Evolutionary conservation across 2,113 vertebrate species (phyloP).

Genomic region (Prunella himalayana): DNA sequence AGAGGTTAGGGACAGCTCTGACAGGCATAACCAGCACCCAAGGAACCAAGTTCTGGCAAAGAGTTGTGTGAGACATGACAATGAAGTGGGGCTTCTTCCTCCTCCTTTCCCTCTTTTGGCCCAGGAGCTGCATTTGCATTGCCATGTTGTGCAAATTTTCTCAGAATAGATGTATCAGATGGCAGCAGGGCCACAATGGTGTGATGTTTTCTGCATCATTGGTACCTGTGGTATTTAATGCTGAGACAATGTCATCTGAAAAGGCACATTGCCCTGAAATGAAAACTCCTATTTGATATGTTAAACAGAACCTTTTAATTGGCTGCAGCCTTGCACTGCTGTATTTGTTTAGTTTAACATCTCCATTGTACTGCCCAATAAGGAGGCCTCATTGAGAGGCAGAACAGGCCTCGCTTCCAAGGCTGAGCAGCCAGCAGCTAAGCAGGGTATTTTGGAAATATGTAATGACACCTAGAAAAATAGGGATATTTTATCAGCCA

Average conservation of each 20-base stretch:
- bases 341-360: neutral
- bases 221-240: neutral
- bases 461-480: neutral
- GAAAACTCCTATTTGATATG: neutral
- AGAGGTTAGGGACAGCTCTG: neutral
- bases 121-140: neutral
- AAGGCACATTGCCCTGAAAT: neutral
- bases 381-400: neutral
- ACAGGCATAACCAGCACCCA: neutral
- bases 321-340: neutral
- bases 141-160: neutral
- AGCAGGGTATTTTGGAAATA: neutral
- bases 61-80: neutral
- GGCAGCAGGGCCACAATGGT: accelerated
- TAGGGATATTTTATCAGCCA: neutral
- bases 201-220: neutral
- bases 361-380: neutral
- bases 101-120: neutral
- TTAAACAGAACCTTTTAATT: neutral
- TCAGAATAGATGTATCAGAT: neutral
- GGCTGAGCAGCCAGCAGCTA: neutral
- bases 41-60: neutral
- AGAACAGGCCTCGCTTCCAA: neutral
- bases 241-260: neutral
- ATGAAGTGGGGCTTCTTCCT: accelerated